phyloP scores from a whole-genome alignment of 2,797 vertebrate genomes.

The Mormyrus hasselquistii region DNA sequence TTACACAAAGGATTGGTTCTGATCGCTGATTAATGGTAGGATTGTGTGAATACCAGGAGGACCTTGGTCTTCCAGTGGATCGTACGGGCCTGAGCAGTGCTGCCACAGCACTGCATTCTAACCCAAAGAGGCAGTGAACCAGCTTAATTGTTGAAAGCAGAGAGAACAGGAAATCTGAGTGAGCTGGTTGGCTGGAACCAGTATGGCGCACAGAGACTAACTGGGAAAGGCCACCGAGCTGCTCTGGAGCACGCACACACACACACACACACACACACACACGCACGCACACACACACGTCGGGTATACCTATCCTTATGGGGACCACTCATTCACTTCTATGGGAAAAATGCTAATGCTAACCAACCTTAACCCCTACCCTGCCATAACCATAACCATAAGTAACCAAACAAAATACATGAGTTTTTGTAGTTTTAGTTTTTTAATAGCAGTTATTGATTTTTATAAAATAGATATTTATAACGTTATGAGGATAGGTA shows the following conservation, averaged over 20 bases:
- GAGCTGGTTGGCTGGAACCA: not conserved
- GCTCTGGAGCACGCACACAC: not conserved
- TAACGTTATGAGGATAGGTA: not conserved
- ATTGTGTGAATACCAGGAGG: not conserved
- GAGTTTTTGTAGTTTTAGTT: not conserved
- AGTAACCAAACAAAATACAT: not conserved
- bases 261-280: not conserved
- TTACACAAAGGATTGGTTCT: constrained; percentile 5
- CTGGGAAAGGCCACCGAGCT: not conserved
- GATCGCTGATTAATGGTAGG: constrained; percentile 10
- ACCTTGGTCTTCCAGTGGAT: not conserved
- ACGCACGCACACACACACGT: not conserved
- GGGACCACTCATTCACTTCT: not conserved
- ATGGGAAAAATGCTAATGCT: not conserved
- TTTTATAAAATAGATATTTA: not conserved
- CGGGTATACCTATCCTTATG: not conserved
- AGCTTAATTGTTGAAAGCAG: not conserved
- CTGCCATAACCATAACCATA: not conserved
- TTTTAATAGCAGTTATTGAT: not conserved
- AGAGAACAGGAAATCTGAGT: not conserved
- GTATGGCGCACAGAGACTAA: not conserved
- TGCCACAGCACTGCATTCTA: not conserved
- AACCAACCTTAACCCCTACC: not conserved
- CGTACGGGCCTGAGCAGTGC: not conserved
- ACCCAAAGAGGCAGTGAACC: not conserved